Evolutionary conservation across 2,888 invertebrate species (phyloP).

Genomic region (Andrena dorsata): DNA sequence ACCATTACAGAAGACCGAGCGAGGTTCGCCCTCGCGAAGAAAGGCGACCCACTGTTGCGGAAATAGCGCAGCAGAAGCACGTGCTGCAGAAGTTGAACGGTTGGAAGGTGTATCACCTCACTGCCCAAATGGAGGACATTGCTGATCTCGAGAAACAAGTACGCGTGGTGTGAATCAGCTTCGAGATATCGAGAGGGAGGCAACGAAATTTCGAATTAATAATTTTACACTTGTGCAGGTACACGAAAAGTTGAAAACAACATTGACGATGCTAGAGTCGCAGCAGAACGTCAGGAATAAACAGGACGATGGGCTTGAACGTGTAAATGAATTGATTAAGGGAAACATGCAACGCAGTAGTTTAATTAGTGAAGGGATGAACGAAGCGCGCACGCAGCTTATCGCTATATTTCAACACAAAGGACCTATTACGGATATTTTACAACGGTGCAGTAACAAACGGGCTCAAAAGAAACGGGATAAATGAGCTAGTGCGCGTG

Average conservation of each 20-base stretch:
- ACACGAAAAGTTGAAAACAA: slow-evolving; percentile 82
- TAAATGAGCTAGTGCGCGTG: slow-evolving; percentile 84
- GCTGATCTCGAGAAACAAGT: slow-evolving; percentile 85
- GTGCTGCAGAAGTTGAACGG: slow-evolving; percentile 95
- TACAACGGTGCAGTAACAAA: slow-evolving; percentile 96
- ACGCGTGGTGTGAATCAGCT: slow-evolving; percentile 12
- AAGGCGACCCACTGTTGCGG: slow-evolving; percentile 93
- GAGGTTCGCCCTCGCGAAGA: slow-evolving; percentile 96
- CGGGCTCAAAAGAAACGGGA: slow-evolving; percentile 96
- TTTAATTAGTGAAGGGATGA: slow-evolving; percentile 96
- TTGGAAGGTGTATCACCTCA: slow-evolving; percentile 97
- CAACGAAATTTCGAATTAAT: background rate
- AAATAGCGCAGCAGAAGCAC: slow-evolving; percentile 95
- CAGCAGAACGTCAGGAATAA: slow-evolving; percentile 78
- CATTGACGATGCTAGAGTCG: slow-evolving; percentile 80
- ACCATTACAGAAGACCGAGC: slow-evolving; percentile 85
- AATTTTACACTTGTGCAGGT: slow-evolving; percentile 71
- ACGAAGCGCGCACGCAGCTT: slow-evolving; percentile 94
- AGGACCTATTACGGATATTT: slow-evolving; percentile 94
- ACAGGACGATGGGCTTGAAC: slow-evolving; percentile 81
- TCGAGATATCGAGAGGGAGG: background rate
- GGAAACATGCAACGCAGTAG: slow-evolving; percentile 98
- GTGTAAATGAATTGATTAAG: slow-evolving; percentile 87
- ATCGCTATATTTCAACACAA: slow-evolving; percentile 97
- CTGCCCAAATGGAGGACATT: slow-evolving; percentile 96